A percentile compares a stretch with the other conserved stretches of the same genome.
Conservation (phyloP, 2,113 vertebrate species). For the Cebus imitator region DNA sequence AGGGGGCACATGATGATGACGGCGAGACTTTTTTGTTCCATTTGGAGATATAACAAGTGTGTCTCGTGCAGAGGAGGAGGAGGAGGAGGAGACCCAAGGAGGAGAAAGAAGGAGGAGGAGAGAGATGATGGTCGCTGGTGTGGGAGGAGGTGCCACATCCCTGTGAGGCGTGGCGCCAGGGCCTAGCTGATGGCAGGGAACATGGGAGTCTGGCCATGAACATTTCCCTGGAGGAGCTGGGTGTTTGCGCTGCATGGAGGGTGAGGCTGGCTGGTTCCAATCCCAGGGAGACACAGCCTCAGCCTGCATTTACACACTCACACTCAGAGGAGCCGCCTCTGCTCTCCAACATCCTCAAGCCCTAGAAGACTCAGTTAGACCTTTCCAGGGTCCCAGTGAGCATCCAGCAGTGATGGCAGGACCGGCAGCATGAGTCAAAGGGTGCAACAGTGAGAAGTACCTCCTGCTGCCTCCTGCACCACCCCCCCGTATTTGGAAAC, state of each 20-base stretch:
- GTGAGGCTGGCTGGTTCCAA: neutral
- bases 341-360: neutral
- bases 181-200: neutral
- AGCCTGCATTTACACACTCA: too few relatives aligned
- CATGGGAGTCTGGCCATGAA: rapidly evolving
- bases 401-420: too few relatives aligned
- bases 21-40: neutral
- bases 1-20: neutral
- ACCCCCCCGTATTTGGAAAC: neutral
- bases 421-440: neutral
- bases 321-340: neutral
- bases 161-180: neutral
- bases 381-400: neutral
- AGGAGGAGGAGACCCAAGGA: too few relatives aligned
- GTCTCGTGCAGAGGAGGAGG: too few relatives aligned
- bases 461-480: neutral
- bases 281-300: neutral
- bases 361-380: neutral
- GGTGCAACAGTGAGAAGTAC: neutral
- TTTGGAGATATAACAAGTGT: neutral
- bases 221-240: neutral
- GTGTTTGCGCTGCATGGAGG: rapidly evolving
- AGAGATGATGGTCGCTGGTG: neutral
- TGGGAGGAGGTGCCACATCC: neutral
- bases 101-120: neutral